Conservation (phyloP, 2,888 invertebrate genomes). For the Reticulitermes lucifugus region DNA sequence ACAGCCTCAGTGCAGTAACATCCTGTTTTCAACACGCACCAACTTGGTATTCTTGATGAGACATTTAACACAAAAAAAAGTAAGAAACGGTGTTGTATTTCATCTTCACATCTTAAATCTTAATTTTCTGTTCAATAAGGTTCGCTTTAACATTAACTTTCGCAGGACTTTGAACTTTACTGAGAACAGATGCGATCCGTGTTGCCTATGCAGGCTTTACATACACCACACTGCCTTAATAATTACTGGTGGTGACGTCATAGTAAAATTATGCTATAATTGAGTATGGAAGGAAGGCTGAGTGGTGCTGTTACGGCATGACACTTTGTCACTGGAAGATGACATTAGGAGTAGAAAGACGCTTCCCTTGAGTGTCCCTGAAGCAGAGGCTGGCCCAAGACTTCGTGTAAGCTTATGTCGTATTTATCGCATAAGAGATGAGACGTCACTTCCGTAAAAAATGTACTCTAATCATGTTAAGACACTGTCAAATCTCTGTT, state of each 20-base stretch:
- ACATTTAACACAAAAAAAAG: neutral
- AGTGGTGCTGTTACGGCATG: neutral
- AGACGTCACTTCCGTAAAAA: too few species aligned
- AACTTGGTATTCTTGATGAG: neutral
- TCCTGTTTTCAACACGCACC: slow-evolving; percentile 3
- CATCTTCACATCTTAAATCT: neutral
- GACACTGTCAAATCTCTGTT: too few species aligned
- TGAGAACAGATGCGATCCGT: neutral
- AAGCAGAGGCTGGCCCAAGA: too few species aligned
- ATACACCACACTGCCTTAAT: neutral
- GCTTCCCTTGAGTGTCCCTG: too few species aligned
- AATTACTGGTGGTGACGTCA: slow-evolving; percentile 4
- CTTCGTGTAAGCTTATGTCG: too few species aligned
- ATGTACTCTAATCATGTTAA: too few species aligned
- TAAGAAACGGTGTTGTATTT: neutral
- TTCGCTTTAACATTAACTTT: neutral
- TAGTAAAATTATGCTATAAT: slow-evolving; percentile 3
- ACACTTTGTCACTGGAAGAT: too few species aligned
- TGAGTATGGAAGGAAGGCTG: neutral
- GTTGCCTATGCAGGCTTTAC: neutral
- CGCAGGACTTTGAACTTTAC: neutral
- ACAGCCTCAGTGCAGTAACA: neutral
- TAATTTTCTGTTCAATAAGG: neutral
- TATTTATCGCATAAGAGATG: too few species aligned
- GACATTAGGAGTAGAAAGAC: too few species aligned